phyloP scores from a whole-genome alignment of 2,113 vertebrate species.

The Microcebus murinus region DNA sequence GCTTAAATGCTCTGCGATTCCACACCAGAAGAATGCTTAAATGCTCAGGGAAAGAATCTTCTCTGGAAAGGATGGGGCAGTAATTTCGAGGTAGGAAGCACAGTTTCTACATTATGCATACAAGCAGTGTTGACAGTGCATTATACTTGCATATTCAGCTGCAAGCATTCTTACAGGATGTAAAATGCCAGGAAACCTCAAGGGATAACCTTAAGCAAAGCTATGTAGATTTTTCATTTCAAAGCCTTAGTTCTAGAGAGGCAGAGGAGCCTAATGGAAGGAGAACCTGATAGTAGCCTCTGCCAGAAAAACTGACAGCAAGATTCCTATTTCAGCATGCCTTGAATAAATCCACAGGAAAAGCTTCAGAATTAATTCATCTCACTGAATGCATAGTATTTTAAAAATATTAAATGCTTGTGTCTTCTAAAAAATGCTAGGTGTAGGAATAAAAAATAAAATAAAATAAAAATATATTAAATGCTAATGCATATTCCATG shows the following conservation, averaged over 20 bases:
- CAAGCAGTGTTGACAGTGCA: neutral
- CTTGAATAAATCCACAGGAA: neutral
- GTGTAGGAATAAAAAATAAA: too few relatives aligned
- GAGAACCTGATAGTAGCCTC: neutral
- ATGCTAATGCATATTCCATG: neutral
- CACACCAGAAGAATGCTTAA: neutral
- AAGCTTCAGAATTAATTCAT: neutral
- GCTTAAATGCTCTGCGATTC: neutral
- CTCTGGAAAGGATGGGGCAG: neutral
- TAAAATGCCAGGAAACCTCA: slow-evolving; percentile 2
- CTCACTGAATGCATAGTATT: neutral
- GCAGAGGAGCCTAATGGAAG: neutral
- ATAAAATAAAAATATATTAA: neutral
- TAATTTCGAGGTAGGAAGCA: neutral
- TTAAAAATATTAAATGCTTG: neutral
- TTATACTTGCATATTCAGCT: neutral
- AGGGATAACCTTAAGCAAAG: neutral
- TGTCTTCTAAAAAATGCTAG: too few relatives aligned
- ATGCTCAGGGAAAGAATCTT: neutral
- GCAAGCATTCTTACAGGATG: neutral
- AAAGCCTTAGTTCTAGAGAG: neutral
- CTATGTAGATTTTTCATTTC: neutral
- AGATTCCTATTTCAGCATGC: neutral
- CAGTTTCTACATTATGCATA: neutral
- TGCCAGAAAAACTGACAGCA: neutral